Evolutionary conservation across 2,113 vertebrate genomes (phyloP).

Genomic region (Orycteropus afer): DNA sequence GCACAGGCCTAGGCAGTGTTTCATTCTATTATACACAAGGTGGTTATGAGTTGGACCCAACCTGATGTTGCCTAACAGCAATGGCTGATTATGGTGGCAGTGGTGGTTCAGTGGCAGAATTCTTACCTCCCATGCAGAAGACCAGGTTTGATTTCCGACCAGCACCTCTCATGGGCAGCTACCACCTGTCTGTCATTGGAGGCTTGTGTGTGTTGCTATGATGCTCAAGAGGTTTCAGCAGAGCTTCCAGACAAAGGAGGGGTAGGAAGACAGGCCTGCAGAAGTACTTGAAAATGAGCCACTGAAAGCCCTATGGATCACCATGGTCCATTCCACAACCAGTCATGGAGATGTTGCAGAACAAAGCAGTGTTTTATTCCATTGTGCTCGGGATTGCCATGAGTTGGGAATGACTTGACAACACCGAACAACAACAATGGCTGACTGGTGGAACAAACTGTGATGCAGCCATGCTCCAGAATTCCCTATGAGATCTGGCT

Average conservation of each 20-base stretch:
- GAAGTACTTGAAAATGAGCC: background rate
- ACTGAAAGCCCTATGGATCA: background rate
- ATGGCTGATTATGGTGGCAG: background rate
- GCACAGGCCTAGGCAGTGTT: no score
- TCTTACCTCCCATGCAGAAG: background rate
- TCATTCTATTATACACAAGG: no score
- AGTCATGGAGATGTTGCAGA: background rate
- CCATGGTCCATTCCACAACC: background rate
- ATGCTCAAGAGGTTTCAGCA: background rate
- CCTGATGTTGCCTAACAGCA: no score
- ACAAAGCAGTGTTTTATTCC: background rate
- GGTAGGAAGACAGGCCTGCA: background rate
- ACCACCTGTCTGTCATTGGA: background rate
- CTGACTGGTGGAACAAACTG: background rate
- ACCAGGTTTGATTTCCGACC: background rate
- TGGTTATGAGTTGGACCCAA: no score
- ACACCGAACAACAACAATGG: background rate
- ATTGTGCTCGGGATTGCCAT: background rate
- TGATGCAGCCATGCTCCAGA: rapidly evolving
- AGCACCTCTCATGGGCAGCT: no score
- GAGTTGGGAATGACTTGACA: background rate
- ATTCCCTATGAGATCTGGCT: background rate
- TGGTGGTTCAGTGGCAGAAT: background rate
- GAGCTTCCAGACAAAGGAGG: background rate
- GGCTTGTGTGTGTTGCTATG: background rate